phyloP scores from a whole-genome alignment of 2,797 vertebrate species.

The Nannoperca australis region DNA sequence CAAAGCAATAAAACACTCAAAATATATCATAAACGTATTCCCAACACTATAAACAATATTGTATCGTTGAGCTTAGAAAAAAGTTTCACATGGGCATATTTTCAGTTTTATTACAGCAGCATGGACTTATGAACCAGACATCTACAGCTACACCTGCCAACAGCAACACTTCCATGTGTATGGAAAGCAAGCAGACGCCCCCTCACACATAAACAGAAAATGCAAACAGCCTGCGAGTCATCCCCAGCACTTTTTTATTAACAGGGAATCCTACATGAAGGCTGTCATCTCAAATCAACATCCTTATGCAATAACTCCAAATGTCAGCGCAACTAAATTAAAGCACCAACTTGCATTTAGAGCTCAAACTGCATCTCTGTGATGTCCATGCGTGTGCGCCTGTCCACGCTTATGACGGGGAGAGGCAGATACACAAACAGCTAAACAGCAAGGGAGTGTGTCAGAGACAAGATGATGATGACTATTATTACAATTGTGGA shows the following conservation, averaged over 20 bases:
- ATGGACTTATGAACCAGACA: constrained; percentile 11
- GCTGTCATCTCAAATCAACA: constrained; percentile 54
- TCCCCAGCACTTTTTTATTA: constrained; percentile 49
- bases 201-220: constrained; percentile 43
- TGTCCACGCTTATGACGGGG: background rate
- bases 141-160: constrained; percentile 24
- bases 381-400: background rate
- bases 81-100: constrained; percentile 21
- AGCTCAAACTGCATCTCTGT: constrained; percentile 26
- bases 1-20: constrained; percentile 28
- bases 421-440: constrained; percentile 23
- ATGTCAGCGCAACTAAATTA: constrained; percentile 56
- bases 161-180: constrained; percentile 12
- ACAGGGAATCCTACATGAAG: constrained; percentile 57
- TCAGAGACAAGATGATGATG: constrained; percentile 12
- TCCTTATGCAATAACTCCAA: constrained; percentile 57
- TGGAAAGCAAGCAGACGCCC: constrained; percentile 34
- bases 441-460: constrained; percentile 16
- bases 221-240: constrained; percentile 57
- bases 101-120: constrained; percentile 52
- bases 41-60: constrained; percentile 21
- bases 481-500: constrained; percentile 49
- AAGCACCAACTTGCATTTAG: constrained; percentile 39
- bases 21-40: constrained; percentile 28
- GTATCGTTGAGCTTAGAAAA: background rate